phyloP scores from a whole-genome alignment of 2,797 vertebrate genomes.

The Dendrocincla fuliginosa region DNA sequence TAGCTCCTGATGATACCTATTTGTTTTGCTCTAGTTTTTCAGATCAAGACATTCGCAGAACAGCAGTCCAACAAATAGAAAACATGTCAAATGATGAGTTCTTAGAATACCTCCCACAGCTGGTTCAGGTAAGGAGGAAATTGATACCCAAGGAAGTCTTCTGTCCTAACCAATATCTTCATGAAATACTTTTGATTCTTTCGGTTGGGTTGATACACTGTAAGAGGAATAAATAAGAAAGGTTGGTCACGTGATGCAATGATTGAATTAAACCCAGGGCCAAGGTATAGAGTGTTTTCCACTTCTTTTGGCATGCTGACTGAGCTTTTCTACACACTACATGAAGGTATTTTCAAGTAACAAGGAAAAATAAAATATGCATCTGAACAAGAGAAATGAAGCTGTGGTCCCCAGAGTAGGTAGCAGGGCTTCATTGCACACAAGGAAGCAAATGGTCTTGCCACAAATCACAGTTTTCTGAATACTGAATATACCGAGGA shows the following conservation, averaged over 20 bases:
- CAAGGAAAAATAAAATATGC: neutral
- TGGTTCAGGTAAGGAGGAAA: constrained; percentile 83
- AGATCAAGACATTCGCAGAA: constrained; percentile 83
- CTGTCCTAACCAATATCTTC: constrained; percentile 28
- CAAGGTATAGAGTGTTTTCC: neutral
- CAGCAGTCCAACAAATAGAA: constrained; percentile 82
- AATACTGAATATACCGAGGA: neutral
- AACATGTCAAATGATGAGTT: constrained; percentile 82
- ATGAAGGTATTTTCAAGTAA: neutral
- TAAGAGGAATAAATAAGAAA: neutral
- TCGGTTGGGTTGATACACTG: neutral
- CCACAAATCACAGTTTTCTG: neutral
- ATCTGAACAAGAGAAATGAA: neutral
- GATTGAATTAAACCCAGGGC: neutral
- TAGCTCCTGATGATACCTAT: constrained; percentile 15
- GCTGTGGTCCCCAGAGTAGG: neutral
- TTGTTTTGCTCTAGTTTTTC: constrained; percentile 81
- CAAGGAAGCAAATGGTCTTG: neutral
- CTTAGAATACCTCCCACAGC: constrained; percentile 84
- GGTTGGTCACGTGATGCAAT: neutral
- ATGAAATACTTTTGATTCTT: constrained; percentile 39
- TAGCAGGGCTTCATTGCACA: neutral
- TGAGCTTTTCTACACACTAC: neutral
- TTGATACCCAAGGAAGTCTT: neutral
- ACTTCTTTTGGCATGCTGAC: neutral